Base-by-base conservation (phyloP, 2,113 vertebrate species). In the Formicarius rufipectus region DNA sequence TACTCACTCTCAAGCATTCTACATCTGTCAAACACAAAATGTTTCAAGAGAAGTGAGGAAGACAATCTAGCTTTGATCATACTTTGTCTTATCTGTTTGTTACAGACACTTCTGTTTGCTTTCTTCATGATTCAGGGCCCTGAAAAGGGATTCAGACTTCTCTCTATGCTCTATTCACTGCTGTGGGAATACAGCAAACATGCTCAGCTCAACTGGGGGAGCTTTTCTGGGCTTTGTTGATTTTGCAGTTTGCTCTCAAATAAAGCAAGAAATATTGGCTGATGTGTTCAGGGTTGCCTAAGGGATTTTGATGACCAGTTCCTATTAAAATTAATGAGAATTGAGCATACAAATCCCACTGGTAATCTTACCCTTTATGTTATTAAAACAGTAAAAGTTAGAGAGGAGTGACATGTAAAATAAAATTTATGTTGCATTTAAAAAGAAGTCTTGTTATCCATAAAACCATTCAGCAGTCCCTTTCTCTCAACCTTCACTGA, bases 241-340 rank as follows among this genome's bases (percentile, higher is more conserved):
- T 89, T 95, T 95, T 94, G 37, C 2, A 18, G 31, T 89, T 89
- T 89, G 69, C 45, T 68, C 64, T 91, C 84, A 78, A 81, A 81
- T 44, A 64, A 25, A 91, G 66, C 53, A 78, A 62, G 49, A 92
- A 72, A 79, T 56, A 72, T 78, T 87, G 64, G 80, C 73, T 94
- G 73, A 69, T 47, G 52, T 82, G 92, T 89, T 91, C 35, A 87
- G 60, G 20, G 44, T 82, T 81, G 53, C 69, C 50, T 84, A 81
- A 81, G 84, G 37, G 77, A 44, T 84, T 95, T 89, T 87, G 86
- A 91, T 87, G 89, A 78, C 89, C 86, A 68, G 16, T 60, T 89
- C 31, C 76, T 71, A 82, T 91, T 92, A 94, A 95, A 96, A 91
- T 96, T 92, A 93, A 93, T 95, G 83, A 93, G 85, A 93, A 89